phyloP scores from a whole-genome alignment of 2,888 invertebrate species.

The Apotomis capreana region DNA sequence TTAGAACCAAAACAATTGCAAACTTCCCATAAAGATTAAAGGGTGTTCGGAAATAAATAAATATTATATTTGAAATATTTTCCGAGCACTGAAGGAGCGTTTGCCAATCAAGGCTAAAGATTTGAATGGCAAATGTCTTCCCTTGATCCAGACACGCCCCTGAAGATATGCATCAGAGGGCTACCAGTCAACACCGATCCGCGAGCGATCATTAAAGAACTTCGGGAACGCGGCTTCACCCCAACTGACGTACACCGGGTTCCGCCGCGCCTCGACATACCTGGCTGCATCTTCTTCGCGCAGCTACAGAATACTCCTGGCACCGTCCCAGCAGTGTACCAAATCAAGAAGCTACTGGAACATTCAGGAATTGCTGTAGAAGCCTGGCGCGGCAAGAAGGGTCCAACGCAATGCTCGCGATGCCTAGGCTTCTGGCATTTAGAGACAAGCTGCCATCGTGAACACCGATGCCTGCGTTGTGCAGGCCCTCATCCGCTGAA shows the following conservation, averaged over 20 bases:
- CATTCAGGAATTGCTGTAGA: slow-evolving; percentile 46
- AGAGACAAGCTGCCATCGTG: slow-evolving; percentile 45
- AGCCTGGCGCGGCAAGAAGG: slow-evolving; percentile 42
- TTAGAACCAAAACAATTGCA: not conserved
- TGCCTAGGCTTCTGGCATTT: slow-evolving; percentile 48
- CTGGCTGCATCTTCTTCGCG: slow-evolving; percentile 43
- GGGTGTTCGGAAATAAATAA: not conserved
- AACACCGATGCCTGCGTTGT: slow-evolving; percentile 8
- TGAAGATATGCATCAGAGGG: not conserved
- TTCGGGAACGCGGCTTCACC: not conserved
- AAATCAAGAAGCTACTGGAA: slow-evolving; percentile 39
- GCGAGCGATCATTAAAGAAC: not conserved
- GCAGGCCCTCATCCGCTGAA: slow-evolving; percentile 40
- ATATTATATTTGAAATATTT: too few relatives aligned
- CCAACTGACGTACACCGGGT: not conserved
- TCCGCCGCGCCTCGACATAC: slow-evolving; percentile 25
- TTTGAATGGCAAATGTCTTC: not conserved
- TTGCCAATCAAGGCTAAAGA: not conserved
- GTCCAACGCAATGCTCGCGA: slow-evolving; percentile 46
- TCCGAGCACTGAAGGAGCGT: not conserved
- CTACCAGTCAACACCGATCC: not conserved
- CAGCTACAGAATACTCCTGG: slow-evolving; percentile 35
- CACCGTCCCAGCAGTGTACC: slow-evolving; percentile 42
- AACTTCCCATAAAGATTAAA: not conserved
- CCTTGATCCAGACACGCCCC: not conserved